These are phyloP conservation scores for Tragelaphus strepsiceros DNA, from an alignment of 2,113 vertebrate species.

Conservation along the genomic window DNA sequence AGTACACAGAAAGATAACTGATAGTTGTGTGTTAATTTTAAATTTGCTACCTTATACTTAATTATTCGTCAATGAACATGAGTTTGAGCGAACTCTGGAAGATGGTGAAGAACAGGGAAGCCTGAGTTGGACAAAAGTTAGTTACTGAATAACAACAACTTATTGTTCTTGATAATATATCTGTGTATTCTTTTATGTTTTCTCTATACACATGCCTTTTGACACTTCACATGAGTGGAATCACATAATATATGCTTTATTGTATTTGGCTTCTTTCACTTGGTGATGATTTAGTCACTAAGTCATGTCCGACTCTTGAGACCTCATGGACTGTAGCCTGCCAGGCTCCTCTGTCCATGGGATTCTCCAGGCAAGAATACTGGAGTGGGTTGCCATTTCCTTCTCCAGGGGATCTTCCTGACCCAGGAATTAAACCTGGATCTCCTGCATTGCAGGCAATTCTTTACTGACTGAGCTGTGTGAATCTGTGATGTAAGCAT, in stretches of 20 bases:
- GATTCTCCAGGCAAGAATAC: neutral
- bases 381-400: neutral
- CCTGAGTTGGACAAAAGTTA: neutral
- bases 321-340: neutral
- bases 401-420: neutral
- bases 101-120: neutral
- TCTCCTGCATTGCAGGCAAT: neutral
- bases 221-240: neutral
- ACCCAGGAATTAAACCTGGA: neutral
- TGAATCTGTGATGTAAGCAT: neutral
- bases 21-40: neutral
- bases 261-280: neutral
- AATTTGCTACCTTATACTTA: neutral
- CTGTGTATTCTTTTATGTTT: neutral
- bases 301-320: neutral
- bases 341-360: neutral
- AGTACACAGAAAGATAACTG: neutral
- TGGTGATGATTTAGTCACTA: neutral
- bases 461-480: neutral
- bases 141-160: neutral
- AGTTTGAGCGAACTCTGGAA: neutral
- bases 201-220: neutral
- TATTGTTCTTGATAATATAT: neutral
- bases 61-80: neutral
- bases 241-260: neutral